These are phyloP conservation scores for Phataginus tricuspis DNA, from an alignment of 2,797 vertebrate species.

Conservation along the genomic window DNA sequence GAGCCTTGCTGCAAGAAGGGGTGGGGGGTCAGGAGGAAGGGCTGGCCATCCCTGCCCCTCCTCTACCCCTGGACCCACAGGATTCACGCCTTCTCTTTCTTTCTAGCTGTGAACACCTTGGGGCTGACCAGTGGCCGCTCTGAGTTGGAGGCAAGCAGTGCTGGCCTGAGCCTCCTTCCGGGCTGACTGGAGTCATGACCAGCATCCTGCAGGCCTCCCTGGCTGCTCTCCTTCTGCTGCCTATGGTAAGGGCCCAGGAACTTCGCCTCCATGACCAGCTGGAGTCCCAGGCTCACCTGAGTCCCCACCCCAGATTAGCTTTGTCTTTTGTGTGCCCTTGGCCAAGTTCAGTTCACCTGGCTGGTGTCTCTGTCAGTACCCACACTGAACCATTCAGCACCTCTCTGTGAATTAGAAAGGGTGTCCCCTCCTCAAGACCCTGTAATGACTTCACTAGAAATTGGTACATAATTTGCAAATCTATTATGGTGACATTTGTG, in stretches of 20 bases:
- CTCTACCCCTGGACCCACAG: neutral
- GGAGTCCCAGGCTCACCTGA: neutral
- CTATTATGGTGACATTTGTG: neutral
- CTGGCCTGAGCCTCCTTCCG: neutral
- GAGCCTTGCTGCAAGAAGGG: neutral
- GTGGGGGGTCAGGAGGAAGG: neutral
- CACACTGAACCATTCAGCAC: accelerated
- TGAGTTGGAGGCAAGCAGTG: neutral
- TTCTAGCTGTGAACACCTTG: neutral
- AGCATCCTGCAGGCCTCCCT: neutral
- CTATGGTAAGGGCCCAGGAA: constrained; percentile 66
- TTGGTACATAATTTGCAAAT: neutral
- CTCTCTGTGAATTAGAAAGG: neutral
- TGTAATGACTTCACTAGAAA: neutral
- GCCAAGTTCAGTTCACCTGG: neutral
- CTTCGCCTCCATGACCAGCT: neutral
- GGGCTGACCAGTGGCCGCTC: neutral
- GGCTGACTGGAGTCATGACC: constrained; percentile 28
- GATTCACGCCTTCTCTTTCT: neutral
- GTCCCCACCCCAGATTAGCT: neutral
- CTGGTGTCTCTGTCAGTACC: neutral
- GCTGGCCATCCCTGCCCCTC: neutral
- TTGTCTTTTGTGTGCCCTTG: neutral
- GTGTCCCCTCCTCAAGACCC: neutral
- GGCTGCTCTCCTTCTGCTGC: constrained; percentile 66